phyloP scores from a whole-genome alignment of 2,113 vertebrate genomes.

The Oxyruncus cristatus region DNA sequence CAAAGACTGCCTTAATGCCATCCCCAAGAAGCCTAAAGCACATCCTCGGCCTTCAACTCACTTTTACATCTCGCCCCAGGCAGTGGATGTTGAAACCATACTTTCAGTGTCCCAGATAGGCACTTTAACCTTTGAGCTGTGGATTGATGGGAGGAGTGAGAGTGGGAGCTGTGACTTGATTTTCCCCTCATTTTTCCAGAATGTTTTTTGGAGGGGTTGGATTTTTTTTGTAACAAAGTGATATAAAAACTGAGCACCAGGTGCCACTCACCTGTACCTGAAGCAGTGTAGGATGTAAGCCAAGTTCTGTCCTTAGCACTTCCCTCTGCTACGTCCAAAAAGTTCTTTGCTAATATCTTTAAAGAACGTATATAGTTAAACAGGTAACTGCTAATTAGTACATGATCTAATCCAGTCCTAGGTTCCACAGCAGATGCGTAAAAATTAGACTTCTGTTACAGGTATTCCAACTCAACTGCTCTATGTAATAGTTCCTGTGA shows the following conservation, averaged over 20 bases:
- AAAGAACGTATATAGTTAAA: neutral
- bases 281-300: neutral
- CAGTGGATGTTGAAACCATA: neutral
- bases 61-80: neutral
- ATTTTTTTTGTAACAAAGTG: neutral
- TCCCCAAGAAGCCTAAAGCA: neutral
- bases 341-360: neutral
- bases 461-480: neutral
- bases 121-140: neutral
- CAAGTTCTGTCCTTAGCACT: neutral
- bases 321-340: neutral
- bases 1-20: neutral
- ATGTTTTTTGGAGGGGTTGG: fast-evolving
- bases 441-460: neutral
- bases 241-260: neutral
- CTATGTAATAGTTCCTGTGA: neutral
- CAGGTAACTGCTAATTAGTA: neutral
- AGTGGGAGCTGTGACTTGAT: neutral
- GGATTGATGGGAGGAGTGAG: neutral
- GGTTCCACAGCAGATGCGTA: neutral
- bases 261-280: neutral
- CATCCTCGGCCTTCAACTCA: neutral
- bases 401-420: neutral
- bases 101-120: neutral
- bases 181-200: neutral